A percentile compares a stretch with the other conserved stretches of the same genome.
phyloP scores from a whole-genome alignment of 2,888 invertebrate genomes.

The Nebria brevicollis region DNA sequence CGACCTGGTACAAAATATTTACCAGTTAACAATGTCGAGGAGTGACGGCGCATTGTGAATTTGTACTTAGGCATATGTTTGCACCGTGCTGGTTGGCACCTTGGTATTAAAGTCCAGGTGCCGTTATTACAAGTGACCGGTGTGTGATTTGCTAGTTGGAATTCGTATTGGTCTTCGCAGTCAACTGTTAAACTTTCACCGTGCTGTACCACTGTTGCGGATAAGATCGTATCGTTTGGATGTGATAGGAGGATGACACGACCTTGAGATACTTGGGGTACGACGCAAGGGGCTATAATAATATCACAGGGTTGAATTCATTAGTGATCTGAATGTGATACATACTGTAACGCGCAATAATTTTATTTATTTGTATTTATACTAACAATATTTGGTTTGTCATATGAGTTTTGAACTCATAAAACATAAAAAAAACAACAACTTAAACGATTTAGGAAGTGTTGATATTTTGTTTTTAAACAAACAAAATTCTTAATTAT shows the following conservation, averaged over 20 bases:
- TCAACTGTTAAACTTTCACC: slow-evolving; percentile 79
- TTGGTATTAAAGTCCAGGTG: slow-evolving; percentile 93
- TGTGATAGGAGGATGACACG: slow-evolving; percentile 71
- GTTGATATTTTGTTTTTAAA: too few relatives aligned
- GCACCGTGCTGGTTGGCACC: slow-evolving; percentile 81
- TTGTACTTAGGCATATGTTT: slow-evolving; percentile 58
- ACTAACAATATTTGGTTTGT: not conserved
- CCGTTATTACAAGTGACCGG: slow-evolving; percentile 92
- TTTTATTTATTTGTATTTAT: not conserved
- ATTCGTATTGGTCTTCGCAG: slow-evolving; percentile 88
- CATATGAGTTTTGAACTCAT: not conserved
- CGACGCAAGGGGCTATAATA: slow-evolving; percentile 87
- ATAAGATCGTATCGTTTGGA: slow-evolving; percentile 63
- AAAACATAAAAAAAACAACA: too few relatives aligned
- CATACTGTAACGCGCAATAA: not conserved
- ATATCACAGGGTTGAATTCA: not conserved
- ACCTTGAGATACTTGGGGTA: slow-evolving; percentile 87
- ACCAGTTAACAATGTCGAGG: not conserved
- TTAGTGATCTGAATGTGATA: not conserved
- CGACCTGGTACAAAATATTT: slow-evolving; percentile 73
- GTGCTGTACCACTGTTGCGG: slow-evolving; percentile 73
- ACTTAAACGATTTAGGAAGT: too few relatives aligned
- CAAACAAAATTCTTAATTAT: too few relatives aligned
- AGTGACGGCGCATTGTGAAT: not conserved
- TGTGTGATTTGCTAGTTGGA: slow-evolving; percentile 74